Evolutionary conservation across 2,113 vertebrate species (phyloP).

Genomic region (Genyomyrus donnyi): DNA sequence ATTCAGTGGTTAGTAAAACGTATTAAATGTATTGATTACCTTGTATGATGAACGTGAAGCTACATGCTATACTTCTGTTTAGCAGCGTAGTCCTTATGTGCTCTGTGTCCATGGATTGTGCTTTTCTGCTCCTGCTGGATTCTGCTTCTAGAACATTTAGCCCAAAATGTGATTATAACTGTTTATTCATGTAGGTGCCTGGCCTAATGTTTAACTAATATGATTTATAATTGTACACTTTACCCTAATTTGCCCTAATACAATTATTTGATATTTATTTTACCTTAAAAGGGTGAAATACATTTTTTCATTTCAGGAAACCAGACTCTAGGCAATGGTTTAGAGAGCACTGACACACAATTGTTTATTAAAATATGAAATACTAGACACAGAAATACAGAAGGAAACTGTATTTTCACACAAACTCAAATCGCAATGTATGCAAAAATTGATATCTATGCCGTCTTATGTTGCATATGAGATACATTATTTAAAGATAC

Average conservation of each 20-base stretch:
- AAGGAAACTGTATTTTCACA: background rate
- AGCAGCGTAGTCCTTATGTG: background rate
- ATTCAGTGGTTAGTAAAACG: background rate
- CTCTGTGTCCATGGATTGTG: background rate
- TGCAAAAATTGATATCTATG: background rate
- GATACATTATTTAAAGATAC: background rate
- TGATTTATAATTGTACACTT: background rate
- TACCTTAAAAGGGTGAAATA: background rate
- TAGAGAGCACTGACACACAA: background rate
- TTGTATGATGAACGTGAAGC: background rate
- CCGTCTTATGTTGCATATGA: background rate
- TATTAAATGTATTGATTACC: background rate
- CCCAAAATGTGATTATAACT: background rate
- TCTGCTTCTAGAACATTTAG: background rate
- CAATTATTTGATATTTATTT: background rate
- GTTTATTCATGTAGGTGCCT: background rate
- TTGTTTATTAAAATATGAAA: background rate
- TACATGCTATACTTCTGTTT: background rate
- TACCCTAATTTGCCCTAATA: background rate
- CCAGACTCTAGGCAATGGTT: background rate
- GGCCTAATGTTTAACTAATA: background rate
- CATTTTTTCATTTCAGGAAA: conserved; percentile 3
- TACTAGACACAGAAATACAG: background rate
- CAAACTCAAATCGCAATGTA: background rate
- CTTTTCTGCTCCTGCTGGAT: background rate